Evolutionary conservation across 2,113 vertebrate species (phyloP).

Genomic region (Calyptomena viridis): DNA sequence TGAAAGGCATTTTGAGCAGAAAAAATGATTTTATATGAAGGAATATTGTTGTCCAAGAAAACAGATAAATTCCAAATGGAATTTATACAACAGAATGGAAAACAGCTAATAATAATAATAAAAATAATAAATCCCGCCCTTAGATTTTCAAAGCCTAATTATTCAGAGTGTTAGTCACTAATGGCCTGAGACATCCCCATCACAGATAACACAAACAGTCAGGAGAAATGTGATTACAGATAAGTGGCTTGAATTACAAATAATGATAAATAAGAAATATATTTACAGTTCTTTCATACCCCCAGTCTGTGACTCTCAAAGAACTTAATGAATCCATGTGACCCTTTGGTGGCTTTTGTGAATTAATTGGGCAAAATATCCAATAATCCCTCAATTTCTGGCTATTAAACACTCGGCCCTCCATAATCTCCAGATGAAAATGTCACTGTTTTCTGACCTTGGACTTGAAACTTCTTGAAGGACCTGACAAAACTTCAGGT

Average conservation of each 20-base stretch:
- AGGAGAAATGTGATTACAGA: background rate
- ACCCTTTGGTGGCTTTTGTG: background rate
- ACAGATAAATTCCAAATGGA: background rate
- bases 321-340: background rate
- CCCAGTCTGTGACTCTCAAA: background rate
- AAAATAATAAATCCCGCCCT: slow-evolving; percentile 23
- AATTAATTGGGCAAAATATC: background rate
- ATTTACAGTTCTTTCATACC: background rate
- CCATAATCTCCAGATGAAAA: background rate
- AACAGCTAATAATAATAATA: slow-evolving; percentile 10
- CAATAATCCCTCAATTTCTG: background rate
- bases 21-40: background rate
- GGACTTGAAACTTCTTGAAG: background rate
- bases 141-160: slow-evolving; percentile 37
- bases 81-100: background rate
- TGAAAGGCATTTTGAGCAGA: slow-evolving; percentile 36
- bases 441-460: background rate
- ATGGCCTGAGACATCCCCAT: slow-evolving; percentile 49
- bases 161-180: slow-evolving; percentile 45
- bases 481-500: background rate
- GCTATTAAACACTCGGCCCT: background rate
- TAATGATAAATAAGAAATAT: slow-evolving; percentile 22
- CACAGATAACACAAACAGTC: background rate
- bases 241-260: background rate
- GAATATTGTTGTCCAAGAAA: background rate